A percentile compares a stretch with the other conserved stretches of the same genome.
Evolutionary conservation across 1,140 invertebrate genomes (phyloP).

Genomic region (Drepana arcuata): DNA sequence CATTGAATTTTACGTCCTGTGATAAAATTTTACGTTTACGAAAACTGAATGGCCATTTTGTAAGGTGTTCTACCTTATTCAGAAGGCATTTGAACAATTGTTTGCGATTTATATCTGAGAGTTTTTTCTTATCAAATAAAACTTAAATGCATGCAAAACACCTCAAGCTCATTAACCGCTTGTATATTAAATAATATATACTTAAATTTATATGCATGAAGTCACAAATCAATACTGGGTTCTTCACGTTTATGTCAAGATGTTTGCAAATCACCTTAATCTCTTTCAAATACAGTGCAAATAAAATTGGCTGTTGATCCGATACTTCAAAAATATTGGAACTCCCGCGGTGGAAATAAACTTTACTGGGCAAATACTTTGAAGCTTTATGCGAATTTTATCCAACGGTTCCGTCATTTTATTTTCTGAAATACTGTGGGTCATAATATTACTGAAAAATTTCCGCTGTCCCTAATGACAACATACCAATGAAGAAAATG

Average conservation of each 20-base stretch:
- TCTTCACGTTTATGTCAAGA: constrained; percentile 13
- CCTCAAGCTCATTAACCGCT: constrained; percentile 34
- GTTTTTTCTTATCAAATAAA: too few relatives aligned
- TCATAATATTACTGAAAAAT: too few relatives aligned
- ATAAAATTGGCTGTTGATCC: constrained; percentile 8
- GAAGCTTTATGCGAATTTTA: constrained; percentile 9
- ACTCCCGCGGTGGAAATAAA: constrained; percentile 12
- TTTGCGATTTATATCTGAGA: too few relatives aligned
- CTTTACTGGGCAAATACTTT: constrained; percentile 16
- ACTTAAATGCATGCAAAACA: too few relatives aligned
- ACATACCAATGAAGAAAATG: constrained; percentile 12
- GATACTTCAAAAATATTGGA: constrained; percentile 13
- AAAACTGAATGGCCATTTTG: too few relatives aligned
- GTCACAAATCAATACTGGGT: constrained; percentile 14
- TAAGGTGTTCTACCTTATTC: too few relatives aligned
- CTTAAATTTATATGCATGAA: too few relatives aligned
- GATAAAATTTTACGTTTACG: too few relatives aligned
- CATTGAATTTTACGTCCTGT: too few relatives aligned
- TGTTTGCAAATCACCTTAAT: constrained; percentile 11
- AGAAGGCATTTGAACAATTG: too few relatives aligned
- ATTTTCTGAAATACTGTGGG: too few relatives aligned
- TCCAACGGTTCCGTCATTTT: too few relatives aligned
- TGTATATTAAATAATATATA: constrained; percentile 33
- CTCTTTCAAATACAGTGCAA: constrained; percentile 8
- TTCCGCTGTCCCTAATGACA: constrained; percentile 6